These are phyloP conservation scores for Psilopogon haemacephalus DNA, from an alignment of 2,113 vertebrate species.

Conservation along the genomic window DNA sequence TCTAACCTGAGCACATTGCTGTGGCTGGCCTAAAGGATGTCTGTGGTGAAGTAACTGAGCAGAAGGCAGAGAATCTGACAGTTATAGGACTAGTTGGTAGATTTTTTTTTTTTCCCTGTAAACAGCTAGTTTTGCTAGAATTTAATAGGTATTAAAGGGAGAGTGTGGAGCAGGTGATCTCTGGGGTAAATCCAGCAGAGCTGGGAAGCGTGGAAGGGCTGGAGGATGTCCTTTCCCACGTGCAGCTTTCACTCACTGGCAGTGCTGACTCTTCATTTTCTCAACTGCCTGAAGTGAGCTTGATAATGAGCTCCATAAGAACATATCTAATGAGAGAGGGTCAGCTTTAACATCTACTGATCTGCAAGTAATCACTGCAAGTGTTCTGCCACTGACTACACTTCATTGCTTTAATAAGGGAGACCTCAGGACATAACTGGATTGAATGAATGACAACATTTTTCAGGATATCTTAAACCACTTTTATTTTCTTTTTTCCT, in stretches of 20 bases:
- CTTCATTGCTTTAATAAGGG: background rate
- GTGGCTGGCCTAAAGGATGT: background rate
- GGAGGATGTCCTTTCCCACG: background rate
- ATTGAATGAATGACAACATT: conserved; percentile 1
- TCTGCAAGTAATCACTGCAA: background rate
- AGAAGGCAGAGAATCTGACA: background rate
- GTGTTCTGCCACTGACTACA: background rate
- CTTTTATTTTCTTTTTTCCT: background rate
- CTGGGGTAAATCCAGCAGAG: background rate
- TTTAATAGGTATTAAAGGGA: background rate
- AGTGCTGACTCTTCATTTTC: background rate
- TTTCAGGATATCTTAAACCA: background rate
- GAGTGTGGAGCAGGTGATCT: background rate
- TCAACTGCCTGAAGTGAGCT: background rate
- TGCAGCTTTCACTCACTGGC: background rate
- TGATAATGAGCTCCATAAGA: background rate
- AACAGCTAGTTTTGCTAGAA: background rate
- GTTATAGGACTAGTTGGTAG: background rate
- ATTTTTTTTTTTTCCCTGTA: background rate
- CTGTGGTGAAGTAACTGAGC: background rate
- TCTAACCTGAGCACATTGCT: background rate
- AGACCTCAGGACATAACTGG: background rate
- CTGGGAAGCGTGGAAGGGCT: background rate
- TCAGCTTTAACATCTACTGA: background rate
- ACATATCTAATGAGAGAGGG: background rate